Evolutionary conservation across 2,113 vertebrate genomes (phyloP), one percentile per base, ranked within the genome.

Genomic region (Oxyura jamaicensis): DNA sequence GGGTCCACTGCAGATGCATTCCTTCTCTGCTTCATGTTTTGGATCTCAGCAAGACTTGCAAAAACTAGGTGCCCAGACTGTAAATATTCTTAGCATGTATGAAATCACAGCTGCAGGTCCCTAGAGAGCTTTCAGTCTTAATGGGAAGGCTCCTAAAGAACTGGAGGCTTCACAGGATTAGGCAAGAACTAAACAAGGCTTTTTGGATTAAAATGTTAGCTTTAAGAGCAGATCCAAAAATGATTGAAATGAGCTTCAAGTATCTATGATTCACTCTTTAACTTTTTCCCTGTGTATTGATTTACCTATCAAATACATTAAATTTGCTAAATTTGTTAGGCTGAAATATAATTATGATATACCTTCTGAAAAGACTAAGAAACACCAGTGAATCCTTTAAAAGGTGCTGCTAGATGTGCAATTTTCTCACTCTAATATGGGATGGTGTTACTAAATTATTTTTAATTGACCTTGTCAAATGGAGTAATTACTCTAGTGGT

Each of bases 401-500:
- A 72, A 86, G 62, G 10, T 65, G 42, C 25, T 65, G 46, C 42
- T 79, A 60, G 17, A 56, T 10, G 15, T 87, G 39, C 39, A 72
- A 52, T 75, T 81, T 92, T 42, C 56, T 26, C 42, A 65, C 13
- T 86, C 11, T 81, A 81, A 35, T 5, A 86, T 22, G 0, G 1
- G 36, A 63, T 8, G 77, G 13, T 53, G 39, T 86, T 93, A 88
- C 72, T 90, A 93, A 74, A 86, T 88, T 88, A 91, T 72, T 91
- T 93, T 90, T 87, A 90, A 95, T 87, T 91, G 58, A 90, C 87
- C 35, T 85, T 82, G 58, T 87, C 62, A 56, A 94, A 91, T 55
- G 17, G n/a, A 85, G 52, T 82, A 94, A 95, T 94, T 94, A 87
- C 58, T 89, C 55, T 16, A 1, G 53, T 67, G 52, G 46, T 75